Base-by-base conservation (phyloP, 2,113 vertebrate genomes). In the Platichthys flesus region DNA sequence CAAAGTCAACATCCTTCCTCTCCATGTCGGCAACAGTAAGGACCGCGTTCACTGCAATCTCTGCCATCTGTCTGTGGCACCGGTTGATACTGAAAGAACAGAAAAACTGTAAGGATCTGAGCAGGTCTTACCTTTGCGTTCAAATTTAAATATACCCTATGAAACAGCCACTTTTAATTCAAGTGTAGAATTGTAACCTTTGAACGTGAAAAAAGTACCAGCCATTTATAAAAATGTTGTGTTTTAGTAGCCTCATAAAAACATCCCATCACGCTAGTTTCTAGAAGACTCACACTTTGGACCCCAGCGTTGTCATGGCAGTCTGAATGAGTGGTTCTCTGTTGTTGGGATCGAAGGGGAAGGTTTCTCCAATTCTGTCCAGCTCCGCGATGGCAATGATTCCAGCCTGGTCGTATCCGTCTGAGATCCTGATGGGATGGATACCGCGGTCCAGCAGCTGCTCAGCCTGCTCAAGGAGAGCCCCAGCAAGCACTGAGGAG, bases 1-100 rank as follows among this genome's bases (percentile, higher is more conserved):
- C 98, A 79, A 99, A 99, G 93, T 99, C 98, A 0, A 99, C 98
- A 67, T 99, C 98, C 83, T 96, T 97, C 55, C 97, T 96, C n/a
- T 96, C 96, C 97, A 99, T 96, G 82, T 99, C 97, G 0, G 96
- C 98, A 63, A 99, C 98, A 0, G 97, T 97, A 59, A 99, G 94
- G 61, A 99, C 89, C 20, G 97, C 97, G 9, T 98, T 96, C 23
- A 99, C 98, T 0, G 98, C 98, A 8, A 99, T 99, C 92, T 98
- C 97, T 6, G 98, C 98, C 98, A 99, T 99, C 79, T 98, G 98
- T 64, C 95, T 95, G 92, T 99, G 98, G 81, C 98, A 99, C 67
- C 98, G 97, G 90, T 99, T 99, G 80, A 99, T 96, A 81, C 98
- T 99, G 85, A 52, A 60, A 75, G 49, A 47, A 71, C 42, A 24